These are phyloP conservation scores for Patella ulyssiponensis DNA, from an alignment of 2,888 invertebrate genomes.

Conservation along the genomic window DNA sequence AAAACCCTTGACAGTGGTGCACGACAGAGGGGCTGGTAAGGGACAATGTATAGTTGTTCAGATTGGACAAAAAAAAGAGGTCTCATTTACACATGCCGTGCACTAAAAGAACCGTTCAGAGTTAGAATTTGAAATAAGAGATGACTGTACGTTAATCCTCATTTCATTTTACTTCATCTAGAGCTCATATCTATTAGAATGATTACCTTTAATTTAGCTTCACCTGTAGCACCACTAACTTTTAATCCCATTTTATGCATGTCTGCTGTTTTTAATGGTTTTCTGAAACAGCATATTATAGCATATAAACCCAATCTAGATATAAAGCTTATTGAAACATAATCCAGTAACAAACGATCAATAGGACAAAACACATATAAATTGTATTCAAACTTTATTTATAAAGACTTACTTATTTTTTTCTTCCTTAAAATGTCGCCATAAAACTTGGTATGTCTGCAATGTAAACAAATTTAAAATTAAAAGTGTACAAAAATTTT, in stretches of 20 bases:
- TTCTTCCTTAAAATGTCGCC: conserved; percentile 61
- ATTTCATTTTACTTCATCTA: too few relatives aligned
- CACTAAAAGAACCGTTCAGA: too few relatives aligned
- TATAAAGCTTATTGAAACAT: background rate
- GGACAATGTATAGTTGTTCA: too few relatives aligned
- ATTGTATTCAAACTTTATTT: conserved; percentile 8
- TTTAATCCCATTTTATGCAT: conserved; percentile 64
- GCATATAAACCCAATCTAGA: background rate
- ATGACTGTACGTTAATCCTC: background rate
- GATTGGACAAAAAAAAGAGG: background rate
- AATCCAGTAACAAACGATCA: background rate
- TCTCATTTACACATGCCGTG: background rate
- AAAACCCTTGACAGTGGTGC: background rate
- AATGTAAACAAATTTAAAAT: conserved; percentile 17
- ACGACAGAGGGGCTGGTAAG: background rate
- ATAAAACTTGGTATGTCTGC: conserved; percentile 58
- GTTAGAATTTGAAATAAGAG: too few relatives aligned
- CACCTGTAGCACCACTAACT: conserved; percentile 62
- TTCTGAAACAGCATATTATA: conserved; percentile 31
- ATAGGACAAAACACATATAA: background rate
- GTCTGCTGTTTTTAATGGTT: conserved; percentile 49
- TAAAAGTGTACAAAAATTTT: too few relatives aligned
- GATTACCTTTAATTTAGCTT: conserved; percentile 65
- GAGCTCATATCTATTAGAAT: background rate
- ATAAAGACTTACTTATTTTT: conserved; percentile 49